Base-by-base conservation (phyloP, 2,797 vertebrate species). In the Tamandua tetradactyla region DNA sequence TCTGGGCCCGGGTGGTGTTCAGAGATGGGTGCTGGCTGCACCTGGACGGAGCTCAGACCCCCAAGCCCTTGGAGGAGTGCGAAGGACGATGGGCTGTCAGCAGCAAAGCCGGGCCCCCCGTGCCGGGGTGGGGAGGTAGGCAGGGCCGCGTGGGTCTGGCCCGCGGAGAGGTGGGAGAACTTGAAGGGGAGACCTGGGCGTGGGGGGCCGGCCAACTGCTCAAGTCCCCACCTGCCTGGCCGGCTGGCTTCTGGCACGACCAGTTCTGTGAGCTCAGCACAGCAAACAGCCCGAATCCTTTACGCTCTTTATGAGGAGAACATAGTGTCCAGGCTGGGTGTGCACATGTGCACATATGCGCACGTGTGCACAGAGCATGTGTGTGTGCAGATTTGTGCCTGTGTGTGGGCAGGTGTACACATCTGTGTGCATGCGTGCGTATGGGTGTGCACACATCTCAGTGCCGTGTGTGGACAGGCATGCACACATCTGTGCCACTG, bases 281-380 rank as follows among this genome's bases (percentile, higher is more conserved):
- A 97, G 97, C 95, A 89, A 96, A 97, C 87, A 91, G 97, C 82
- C 95, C 66, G 90, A 96, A 92, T 61, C 94, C 97, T 95, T 91
- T 71, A 85, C 96, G 97, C 96, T 91, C 47, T 96, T 98, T 92
- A 97, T 78, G 93, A 97, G 97, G 88, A 89, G 89, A 91, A 40
- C 82, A 22, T 1, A 27, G 23, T 1, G 40, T 32, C 49, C 12
- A 96, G 49, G 89, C 4, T 0, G 5, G 57, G 17, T 4, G 17
- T 49, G 47, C 55, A 69, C 27, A 40, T 12, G 40, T 37, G 55
- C 7, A 5, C 1, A 44, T 52, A 12, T 25, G 10, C 25, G 49
- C 52, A 35, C 35, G 9, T 37, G 30, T 23, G 32, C 9, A 55
- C 5, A 8, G 18, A 7, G 5, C 52, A 18, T 55, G 52, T 5